Percentiles rank a stretch among this genome's conserved stretches.
Evolutionary conservation across 2,797 vertebrate species (phyloP).

Genomic region (Molossus molossus): DNA sequence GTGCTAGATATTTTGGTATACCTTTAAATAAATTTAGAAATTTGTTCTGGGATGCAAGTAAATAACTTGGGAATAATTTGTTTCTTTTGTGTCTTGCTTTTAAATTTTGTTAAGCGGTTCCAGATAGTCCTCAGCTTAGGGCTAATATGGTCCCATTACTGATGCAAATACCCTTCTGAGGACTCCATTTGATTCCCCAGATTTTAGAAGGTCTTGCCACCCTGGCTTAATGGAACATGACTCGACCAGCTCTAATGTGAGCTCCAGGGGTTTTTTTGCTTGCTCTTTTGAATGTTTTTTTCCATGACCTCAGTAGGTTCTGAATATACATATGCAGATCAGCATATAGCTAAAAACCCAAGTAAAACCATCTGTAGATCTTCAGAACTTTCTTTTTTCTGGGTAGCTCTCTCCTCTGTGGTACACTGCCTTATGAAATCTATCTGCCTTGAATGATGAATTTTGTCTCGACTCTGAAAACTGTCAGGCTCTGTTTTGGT

Average conservation of each 20-base stretch:
- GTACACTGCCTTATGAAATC: not conserved
- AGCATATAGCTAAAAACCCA: not conserved
- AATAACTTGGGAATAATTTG: not conserved
- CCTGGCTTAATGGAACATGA: not conserved
- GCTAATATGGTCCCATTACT: not conserved
- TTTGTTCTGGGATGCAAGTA: not conserved
- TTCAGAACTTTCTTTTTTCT: constrained; percentile 3
- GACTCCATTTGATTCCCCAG: not conserved
- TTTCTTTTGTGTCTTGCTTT: not conserved
- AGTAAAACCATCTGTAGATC: not conserved
- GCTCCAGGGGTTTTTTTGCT: not conserved
- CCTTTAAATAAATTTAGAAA: constrained; percentile 3
- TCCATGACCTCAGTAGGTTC: not conserved
- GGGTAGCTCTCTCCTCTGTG: not conserved
- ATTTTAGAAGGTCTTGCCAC: not conserved
- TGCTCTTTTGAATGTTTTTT: not conserved
- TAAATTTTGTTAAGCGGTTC: not conserved
- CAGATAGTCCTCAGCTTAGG: not conserved
- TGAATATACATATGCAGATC: not conserved
- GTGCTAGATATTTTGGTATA: not conserved
- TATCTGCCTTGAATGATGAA: not conserved
- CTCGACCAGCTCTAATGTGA: not conserved
- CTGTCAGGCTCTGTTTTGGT: not conserved
- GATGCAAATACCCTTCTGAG: not conserved
- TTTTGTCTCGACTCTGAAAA: not conserved